Conservation (phyloP, 92 coral and sea anemone genomes). For the Zoanthus solanderi region DNA sequence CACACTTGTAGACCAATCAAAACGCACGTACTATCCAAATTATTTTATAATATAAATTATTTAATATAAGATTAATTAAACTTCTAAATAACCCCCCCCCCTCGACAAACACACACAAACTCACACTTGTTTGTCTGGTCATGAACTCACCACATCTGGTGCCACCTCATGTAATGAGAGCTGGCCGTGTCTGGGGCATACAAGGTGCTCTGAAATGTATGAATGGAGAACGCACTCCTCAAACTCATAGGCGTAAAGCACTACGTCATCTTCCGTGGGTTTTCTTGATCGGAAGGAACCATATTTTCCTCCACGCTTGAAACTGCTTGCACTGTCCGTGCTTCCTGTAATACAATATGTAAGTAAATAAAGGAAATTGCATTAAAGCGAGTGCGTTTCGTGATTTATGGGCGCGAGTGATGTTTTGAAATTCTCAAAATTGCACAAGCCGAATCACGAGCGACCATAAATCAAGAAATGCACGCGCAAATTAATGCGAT, state of each 20-base stretch:
- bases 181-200: conserved; percentile 83
- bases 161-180: conserved; percentile 85
- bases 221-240: conserved; percentile 93
- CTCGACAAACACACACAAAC: no score
- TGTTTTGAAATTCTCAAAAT: no score
- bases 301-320: conserved; percentile 78
- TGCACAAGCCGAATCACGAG: no score
- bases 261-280: conserved; percentile 70
- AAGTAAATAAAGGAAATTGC: neutral
- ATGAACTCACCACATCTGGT: conserved; percentile 92
- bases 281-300: conserved; percentile 81
- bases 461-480: no score
- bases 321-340: conserved; percentile 80
- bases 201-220: conserved; percentile 71
- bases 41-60: no score
- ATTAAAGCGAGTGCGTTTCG: neutral
- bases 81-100: no score
- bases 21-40: no score
- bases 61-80: no score
- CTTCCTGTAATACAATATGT: conserved; percentile 59
- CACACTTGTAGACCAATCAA: no score
- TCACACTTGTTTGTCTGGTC: no score
- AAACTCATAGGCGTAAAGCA: conserved; percentile 92
- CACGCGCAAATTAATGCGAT: no score
- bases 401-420: no score